Evolutionary conservation across 2,888 invertebrate genomes (phyloP).

Genomic region (Pollenia amentaria): DNA sequence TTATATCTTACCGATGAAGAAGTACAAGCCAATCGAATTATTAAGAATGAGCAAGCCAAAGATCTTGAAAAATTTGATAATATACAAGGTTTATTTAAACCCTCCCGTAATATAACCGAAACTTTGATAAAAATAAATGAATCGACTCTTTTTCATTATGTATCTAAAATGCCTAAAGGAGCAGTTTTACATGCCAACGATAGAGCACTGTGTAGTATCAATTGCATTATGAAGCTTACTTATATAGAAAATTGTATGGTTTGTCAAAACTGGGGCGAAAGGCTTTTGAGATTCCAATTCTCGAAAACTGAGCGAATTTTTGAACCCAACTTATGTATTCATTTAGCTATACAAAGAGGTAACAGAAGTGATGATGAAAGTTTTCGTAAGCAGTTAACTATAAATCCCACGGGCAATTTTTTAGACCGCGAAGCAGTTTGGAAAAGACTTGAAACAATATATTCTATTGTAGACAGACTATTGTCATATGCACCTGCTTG

Average conservation of each 20-base stretch:
- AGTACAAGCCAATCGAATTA: too few relatives aligned
- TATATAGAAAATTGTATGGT: conserved; percentile 86
- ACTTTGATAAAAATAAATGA: too few relatives aligned
- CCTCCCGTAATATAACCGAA: too few relatives aligned
- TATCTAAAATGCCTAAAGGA: too few relatives aligned
- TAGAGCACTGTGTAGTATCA: conserved; percentile 87
- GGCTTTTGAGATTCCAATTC: too few relatives aligned
- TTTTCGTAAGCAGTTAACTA: conserved; percentile 86
- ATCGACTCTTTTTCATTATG: too few relatives aligned
- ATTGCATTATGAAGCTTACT: conserved; percentile 88
- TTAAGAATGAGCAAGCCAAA: too few relatives aligned
- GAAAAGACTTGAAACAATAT: conserved; percentile 86
- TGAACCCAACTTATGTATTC: conserved; percentile 77
- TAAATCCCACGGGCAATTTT: conserved; percentile 86
- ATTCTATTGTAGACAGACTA: conserved; percentile 86
- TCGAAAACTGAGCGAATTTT: too few relatives aligned
- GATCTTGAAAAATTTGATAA: too few relatives aligned
- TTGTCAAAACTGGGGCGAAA: conserved; percentile 81
- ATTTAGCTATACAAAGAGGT: conserved; percentile 79
- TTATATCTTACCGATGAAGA: too few relatives aligned
- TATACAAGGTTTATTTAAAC: too few relatives aligned
- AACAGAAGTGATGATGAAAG: conserved; percentile 85
- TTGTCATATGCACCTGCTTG: conserved; percentile 88
- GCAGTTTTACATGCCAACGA: conserved; percentile 80
- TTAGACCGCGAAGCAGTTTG: conserved; percentile 87